A percentile compares a stretch with the other conserved stretches of the same genome.
phyloP scores from a whole-genome alignment of 2,888 invertebrate genomes.

The Lucinisca nassula region DNA sequence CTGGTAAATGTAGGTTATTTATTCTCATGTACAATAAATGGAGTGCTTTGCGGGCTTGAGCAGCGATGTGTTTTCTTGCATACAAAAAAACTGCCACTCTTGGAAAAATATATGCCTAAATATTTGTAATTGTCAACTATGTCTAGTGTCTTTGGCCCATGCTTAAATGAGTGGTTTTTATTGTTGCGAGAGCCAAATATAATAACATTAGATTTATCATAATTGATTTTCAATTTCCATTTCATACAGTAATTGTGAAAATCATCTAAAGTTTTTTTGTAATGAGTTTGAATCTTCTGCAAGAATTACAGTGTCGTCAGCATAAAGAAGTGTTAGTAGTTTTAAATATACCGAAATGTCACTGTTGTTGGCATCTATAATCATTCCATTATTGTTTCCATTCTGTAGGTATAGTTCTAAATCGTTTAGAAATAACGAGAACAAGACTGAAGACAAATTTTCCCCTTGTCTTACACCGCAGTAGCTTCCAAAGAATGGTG shows the following conservation, averaged over 20 bases:
- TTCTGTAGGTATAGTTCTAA: not conserved
- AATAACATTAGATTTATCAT: constrained; percentile 21
- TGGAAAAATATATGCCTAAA: constrained; percentile 13
- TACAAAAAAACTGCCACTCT: constrained; percentile 18
- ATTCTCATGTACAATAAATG: not conserved
- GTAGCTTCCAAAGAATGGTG: not conserved
- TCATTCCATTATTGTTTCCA: not conserved
- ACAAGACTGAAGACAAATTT: not conserved
- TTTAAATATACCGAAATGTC: not conserved
- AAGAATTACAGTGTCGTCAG: constrained; percentile 41
- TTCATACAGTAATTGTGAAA: constrained; percentile 12
- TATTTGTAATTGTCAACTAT: constrained; percentile 14
- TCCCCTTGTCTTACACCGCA: not conserved
- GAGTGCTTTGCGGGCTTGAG: constrained; percentile 18
- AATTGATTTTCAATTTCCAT: constrained; percentile 39
- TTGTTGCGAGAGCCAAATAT: constrained; percentile 4
- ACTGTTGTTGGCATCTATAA: not conserved
- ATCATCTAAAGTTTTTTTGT: not conserved
- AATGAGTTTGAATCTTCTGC: not conserved
- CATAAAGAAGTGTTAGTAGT: constrained; percentile 23
- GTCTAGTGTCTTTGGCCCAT: not conserved
- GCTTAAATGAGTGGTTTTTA: not conserved
- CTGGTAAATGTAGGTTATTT: not conserved
- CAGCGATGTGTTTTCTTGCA: not conserved
- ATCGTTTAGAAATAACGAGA: not conserved